phyloP scores from a whole-genome alignment of 2,888 invertebrate species.

The Dendrolimus pini region DNA sequence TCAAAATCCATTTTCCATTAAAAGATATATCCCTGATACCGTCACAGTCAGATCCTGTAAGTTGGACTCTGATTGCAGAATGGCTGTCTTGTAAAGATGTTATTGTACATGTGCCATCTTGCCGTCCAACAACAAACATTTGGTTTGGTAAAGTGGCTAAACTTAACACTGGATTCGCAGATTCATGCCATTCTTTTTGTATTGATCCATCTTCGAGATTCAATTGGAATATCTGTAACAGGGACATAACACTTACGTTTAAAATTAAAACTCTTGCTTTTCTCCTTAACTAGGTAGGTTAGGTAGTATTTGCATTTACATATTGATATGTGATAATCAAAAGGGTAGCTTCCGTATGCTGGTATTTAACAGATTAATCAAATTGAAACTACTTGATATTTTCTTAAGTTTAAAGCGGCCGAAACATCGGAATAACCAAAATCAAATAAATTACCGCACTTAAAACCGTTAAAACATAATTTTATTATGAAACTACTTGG shows the following conservation, averaged over 20 bases:
- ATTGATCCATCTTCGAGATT: slow-evolving; percentile 40
- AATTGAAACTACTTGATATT: too few species aligned
- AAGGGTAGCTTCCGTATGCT: too few species aligned
- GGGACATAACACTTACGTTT: background rate
- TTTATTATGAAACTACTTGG: too few species aligned
- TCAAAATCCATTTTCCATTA: slow-evolving; percentile 78
- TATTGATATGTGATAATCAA: too few species aligned
- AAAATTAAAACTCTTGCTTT: background rate
- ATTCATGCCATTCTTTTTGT: slow-evolving; percentile 66
- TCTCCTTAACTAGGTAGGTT: too few species aligned
- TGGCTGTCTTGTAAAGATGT: slow-evolving; percentile 55
- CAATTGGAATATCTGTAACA: slow-evolving; percentile 49
- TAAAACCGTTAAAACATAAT: too few species aligned
- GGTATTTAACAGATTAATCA: too few species aligned
- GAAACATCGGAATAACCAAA: too few species aligned
- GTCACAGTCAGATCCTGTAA: slow-evolving; percentile 84
- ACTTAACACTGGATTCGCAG: slow-evolving; percentile 74
- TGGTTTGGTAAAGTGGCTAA: slow-evolving; percentile 59
- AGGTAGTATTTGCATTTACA: too few species aligned
- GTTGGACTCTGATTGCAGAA: slow-evolving; percentile 52
- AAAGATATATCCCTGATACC: slow-evolving; percentile 79
- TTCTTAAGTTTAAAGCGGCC: too few species aligned
- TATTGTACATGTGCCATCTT: slow-evolving; percentile 80
- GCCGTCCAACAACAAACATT: slow-evolving; percentile 75
- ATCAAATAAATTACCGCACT: too few species aligned